Evolutionary conservation across 37 sponge, comb jelly and placozoan genomes (phyloP).

Genomic region (Diacarnus erythraeanus): DNA sequence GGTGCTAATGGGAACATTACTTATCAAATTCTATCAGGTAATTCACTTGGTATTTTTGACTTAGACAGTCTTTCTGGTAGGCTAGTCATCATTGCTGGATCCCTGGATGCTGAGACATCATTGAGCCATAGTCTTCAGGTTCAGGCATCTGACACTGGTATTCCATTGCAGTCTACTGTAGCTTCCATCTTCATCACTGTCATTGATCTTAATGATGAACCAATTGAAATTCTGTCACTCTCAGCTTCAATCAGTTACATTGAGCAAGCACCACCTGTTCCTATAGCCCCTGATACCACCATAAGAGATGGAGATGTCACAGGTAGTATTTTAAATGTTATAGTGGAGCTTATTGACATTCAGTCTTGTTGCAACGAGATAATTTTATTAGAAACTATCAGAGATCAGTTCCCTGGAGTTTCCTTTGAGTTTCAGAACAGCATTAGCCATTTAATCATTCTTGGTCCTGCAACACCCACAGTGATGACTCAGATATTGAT

Average conservation of each 20-base stretch:
- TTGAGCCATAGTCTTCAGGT: slow-evolving; percentile 30
- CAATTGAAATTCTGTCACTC: not conserved
- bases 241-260: slow-evolving; percentile 12
- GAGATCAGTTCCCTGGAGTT: not conserved
- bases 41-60: slow-evolving; percentile 11
- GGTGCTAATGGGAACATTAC: slow-evolving; percentile 21
- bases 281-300: slow-evolving; percentile 10
- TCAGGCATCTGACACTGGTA: slow-evolving; percentile 43
- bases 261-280: slow-evolving; percentile 46
- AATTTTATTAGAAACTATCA: not conserved
- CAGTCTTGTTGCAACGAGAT: slow-evolving; percentile 9
- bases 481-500: not conserved
- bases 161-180: slow-evolving; percentile 12
- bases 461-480: slow-evolving; percentile 9
- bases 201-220: slow-evolving; percentile 65
- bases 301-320: slow-evolving; percentile 52
- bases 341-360: slow-evolving; percentile 19
- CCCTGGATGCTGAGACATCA: slow-evolving; percentile 22
- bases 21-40: slow-evolving; percentile 11
- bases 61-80: slow-evolving; percentile 30
- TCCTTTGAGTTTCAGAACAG: not conserved
- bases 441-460: not conserved
- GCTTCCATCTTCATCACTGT: slow-evolving; percentile 24
- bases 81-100: slow-evolving; percentile 22
- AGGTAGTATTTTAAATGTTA: slow-evolving; percentile 7